A percentile compares a stretch with the other conserved stretches of the same genome.
phyloP scores from a whole-genome alignment of 2,113 vertebrate genomes.

The Cyanoramphus novaezelandiae region DNA sequence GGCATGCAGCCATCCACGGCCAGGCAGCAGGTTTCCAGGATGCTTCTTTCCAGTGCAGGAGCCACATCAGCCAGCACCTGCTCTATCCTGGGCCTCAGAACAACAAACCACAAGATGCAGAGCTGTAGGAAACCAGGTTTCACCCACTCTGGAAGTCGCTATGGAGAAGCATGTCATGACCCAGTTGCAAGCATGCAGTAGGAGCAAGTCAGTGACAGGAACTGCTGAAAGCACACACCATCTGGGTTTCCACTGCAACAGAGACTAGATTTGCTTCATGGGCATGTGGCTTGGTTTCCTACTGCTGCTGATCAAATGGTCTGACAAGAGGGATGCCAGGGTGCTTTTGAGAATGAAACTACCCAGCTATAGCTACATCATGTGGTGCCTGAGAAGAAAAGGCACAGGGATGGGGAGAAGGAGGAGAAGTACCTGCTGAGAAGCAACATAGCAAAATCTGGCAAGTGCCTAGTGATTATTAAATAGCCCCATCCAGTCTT shows the following conservation, averaged over 20 bases:
- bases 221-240: background rate
- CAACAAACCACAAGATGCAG: background rate
- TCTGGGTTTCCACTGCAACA: background rate
- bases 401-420: fast-evolving
- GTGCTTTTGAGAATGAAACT: background rate
- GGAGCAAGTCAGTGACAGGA: fast-evolving
- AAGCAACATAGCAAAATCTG: background rate
- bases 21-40: background rate
- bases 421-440: background rate
- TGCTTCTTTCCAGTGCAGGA: background rate
- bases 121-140: background rate
- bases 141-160: background rate
- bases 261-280: background rate
- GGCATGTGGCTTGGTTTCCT: background rate
- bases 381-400: background rate
- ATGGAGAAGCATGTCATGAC: fast-evolving
- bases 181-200: fast-evolving
- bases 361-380: fast-evolving
- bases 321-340: background rate
- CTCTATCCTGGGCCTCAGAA: background rate
- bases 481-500: background rate
- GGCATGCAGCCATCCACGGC: fast-evolving
- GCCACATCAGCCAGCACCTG: fast-evolving
- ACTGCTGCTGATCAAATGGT: background rate
- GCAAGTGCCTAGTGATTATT: background rate